Evolutionary conservation across 2,888 invertebrate species (phyloP).

Genomic region (Odontocolon sp.): DNA sequence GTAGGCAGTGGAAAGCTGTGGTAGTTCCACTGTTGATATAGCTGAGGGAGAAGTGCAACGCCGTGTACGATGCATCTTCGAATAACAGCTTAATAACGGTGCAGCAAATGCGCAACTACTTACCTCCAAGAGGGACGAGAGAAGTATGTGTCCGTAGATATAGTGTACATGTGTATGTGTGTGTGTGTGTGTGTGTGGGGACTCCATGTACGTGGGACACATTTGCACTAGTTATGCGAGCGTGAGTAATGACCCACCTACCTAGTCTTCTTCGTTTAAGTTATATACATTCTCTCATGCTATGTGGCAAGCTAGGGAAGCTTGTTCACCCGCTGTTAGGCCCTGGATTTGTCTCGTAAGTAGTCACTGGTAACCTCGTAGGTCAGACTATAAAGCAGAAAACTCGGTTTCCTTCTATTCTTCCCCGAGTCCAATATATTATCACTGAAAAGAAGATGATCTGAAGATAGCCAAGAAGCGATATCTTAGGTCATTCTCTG

Average conservation of each 20-base stretch:
- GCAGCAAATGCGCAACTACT: neutral
- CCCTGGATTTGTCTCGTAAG: conserved; percentile 18
- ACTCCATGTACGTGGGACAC: too few relatives aligned
- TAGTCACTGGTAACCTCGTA: conserved; percentile 21
- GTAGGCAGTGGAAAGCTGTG: neutral
- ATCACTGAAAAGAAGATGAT: neutral
- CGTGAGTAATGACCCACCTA: too few relatives aligned
- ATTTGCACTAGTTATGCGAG: too few relatives aligned
- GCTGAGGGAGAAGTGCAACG: neutral
- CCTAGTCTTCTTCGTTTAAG: conserved; percentile 11
- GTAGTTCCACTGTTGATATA: neutral
- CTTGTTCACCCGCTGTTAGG: neutral
- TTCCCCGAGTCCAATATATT: conserved; percentile 3
- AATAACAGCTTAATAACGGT: conserved; percentile 69
- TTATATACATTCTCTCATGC: conserved; percentile 28
- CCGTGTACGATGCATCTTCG: conserved; percentile 61
- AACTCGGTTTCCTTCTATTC: neutral
- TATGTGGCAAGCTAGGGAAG: neutral
- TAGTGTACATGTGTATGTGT: too few relatives aligned
- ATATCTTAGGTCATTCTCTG: neutral
- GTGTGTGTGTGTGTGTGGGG: too few relatives aligned
- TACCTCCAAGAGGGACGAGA: too few relatives aligned
- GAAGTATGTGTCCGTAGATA: too few relatives aligned
- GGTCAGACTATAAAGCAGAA: conserved; percentile 15
- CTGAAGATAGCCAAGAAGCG: neutral